Percentiles rank a stretch among this genome's conserved stretches.
Evolutionary conservation across 2,797 vertebrate species (phyloP).

Genomic region (Gallinago stenura): DNA sequence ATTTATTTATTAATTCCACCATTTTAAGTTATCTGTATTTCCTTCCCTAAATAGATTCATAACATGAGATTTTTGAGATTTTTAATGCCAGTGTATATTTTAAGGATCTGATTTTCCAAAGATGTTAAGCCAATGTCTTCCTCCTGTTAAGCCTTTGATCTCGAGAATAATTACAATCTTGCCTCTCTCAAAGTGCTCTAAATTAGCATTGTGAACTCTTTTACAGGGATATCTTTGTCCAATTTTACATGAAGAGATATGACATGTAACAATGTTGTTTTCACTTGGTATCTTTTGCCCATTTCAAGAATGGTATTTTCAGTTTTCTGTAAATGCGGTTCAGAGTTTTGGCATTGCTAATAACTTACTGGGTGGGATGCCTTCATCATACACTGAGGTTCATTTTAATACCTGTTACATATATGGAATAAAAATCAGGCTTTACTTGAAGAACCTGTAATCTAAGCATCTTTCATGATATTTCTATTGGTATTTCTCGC

Average conservation of each 20-base stretch:
- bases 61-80: background rate
- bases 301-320: background rate
- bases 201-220: background rate
- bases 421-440: background rate
- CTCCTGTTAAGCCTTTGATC: background rate
- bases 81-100: background rate
- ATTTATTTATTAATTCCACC: background rate
- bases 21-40: background rate
- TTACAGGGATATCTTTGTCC: background rate
- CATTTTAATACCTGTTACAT: background rate
- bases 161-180: background rate
- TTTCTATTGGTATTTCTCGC: background rate
- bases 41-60: background rate
- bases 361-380: background rate
- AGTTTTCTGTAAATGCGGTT: background rate
- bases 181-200: background rate
- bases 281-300: background rate
- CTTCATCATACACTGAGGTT: background rate
- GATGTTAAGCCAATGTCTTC: background rate
- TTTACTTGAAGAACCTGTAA: background rate
- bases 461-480: background rate
- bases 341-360: background rate
- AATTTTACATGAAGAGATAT: background rate
- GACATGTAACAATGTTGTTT: background rate
- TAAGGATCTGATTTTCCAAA: background rate